Conservation (phyloP, 2,797 vertebrate species). For the Emys orbicularis region DNA sequence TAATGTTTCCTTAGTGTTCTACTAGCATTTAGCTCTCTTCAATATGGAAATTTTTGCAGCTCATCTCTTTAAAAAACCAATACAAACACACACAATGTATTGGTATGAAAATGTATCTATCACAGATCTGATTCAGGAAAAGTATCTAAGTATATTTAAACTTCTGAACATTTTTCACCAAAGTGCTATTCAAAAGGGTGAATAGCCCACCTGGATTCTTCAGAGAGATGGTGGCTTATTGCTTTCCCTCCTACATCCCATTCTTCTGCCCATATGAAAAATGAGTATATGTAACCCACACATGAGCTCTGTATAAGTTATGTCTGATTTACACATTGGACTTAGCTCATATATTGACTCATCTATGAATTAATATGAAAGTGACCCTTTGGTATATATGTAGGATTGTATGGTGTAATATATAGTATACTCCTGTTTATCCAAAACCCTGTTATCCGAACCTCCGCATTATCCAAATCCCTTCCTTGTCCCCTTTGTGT, state of each 20-base stretch:
- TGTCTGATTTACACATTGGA: neutral
- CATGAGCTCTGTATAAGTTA: neutral
- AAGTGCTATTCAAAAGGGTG: neutral
- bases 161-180: neutral
- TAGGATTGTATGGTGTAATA: neutral
- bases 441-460: neutral
- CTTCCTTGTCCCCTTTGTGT: neutral
- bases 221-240: neutral
- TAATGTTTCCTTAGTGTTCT: slow-evolving; percentile 36
- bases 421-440: neutral
- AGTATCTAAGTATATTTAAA: slow-evolving; percentile 8
- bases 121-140: neutral
- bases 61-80: neutral
- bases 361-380: neutral
- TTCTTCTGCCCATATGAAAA: neutral
- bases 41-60: neutral
- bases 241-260: neutral
- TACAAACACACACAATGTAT: neutral
- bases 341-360: neutral
- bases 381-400: neutral
- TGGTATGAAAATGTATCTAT: slow-evolving; percentile 38
- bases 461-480: neutral
- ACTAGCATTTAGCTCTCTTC: slow-evolving; percentile 31
- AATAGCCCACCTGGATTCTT: neutral
- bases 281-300: no score